phyloP scores from a whole-genome alignment of 2,797 vertebrate genomes.

The Lepus oiostolus region DNA sequence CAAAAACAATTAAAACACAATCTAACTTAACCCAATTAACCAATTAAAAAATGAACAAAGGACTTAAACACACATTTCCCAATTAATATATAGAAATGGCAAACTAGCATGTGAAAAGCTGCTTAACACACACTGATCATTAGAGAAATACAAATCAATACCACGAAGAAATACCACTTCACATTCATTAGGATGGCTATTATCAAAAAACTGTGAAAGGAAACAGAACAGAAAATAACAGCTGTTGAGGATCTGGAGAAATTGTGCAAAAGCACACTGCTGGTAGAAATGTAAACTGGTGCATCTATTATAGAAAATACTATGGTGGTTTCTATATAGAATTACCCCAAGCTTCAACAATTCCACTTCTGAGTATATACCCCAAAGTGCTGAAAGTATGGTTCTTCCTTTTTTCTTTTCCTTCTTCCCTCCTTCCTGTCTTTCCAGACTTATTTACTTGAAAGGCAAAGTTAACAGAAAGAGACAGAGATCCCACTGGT shows the following conservation, averaged over 20 bases:
- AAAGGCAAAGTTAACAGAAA: no score
- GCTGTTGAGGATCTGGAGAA: not conserved
- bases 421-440: no score
- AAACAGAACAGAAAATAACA: not conserved
- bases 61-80: not conserved
- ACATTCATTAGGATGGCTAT: not conserved
- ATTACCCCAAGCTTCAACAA: not conserved
- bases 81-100: not conserved
- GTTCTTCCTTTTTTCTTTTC: not conserved
- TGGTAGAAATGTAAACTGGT: not conserved
- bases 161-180: not conserved
- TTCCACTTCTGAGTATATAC: not conserved
- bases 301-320: not conserved
- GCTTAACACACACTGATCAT: not conserved
- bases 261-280: not conserved
- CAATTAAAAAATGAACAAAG: constrained; percentile 2
- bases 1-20: not conserved
- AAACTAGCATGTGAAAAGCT: not conserved
- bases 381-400: not conserved
- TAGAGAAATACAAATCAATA: not conserved
- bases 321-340: not conserved
- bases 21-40: no score
- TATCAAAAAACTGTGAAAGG: not conserved
- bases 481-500: no score
- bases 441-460: no score